Evolutionary conservation across 2,888 invertebrate species (phyloP).

Genomic region (Troides aeacus): DNA sequence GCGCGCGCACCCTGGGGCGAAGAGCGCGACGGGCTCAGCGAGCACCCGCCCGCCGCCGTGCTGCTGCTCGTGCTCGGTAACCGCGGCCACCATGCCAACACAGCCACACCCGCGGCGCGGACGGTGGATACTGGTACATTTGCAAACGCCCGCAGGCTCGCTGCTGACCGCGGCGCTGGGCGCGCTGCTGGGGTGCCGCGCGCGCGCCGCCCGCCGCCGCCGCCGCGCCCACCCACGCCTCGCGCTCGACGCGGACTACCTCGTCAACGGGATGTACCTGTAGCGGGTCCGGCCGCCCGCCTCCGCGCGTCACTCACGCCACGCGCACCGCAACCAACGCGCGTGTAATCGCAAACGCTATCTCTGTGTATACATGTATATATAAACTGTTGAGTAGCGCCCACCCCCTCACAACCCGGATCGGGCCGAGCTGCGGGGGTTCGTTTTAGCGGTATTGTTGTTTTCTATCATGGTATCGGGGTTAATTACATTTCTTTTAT

Average conservation of each 20-base stretch:
- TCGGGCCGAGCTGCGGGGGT: no score
- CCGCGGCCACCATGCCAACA: not conserved
- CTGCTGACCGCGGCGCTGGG: slow-evolving; percentile 89
- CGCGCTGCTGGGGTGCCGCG: slow-evolving; percentile 89
- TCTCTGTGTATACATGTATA: no score
- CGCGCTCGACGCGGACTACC: slow-evolving; percentile 96
- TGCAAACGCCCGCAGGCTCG: slow-evolving; percentile 77
- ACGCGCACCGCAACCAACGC: not conserved
- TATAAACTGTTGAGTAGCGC: no score
- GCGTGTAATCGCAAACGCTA: no score
- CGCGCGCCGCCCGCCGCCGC: slow-evolving; percentile 89
- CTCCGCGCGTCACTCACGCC: no score
- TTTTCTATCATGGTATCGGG: no score
- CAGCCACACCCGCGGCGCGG: no score
- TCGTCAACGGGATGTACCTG: slow-evolving; percentile 99
- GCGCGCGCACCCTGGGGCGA: slow-evolving; percentile 51
- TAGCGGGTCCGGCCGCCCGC: slow-evolving; percentile 59
- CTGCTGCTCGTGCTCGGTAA: slow-evolving; percentile 87
- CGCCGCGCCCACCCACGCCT: slow-evolving; percentile 89
- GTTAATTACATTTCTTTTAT: no score
- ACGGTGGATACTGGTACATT: no score
- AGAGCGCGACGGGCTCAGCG: slow-evolving; percentile 83
- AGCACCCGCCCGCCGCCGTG: slow-evolving; percentile 89
- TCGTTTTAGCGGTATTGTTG: no score
- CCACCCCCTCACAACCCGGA: no score